A percentile compares a stretch with the other conserved stretches of the same genome.
These are phyloP conservation scores for Hemichromis elongatus DNA, from an alignment of 2,113 vertebrate species.

Conservation along the genomic window DNA sequence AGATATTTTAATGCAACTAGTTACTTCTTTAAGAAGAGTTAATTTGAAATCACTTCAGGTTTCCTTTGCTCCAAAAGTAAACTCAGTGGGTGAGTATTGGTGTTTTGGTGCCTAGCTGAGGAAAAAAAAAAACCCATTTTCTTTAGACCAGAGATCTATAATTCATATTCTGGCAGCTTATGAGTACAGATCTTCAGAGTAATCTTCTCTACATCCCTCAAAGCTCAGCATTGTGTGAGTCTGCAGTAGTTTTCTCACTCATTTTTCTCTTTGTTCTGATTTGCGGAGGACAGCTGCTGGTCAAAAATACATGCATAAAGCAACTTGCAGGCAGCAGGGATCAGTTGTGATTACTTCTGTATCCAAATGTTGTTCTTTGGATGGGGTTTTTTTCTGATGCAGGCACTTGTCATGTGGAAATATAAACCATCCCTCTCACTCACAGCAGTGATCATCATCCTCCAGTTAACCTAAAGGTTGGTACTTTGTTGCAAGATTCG, in stretches of 20 bases:
- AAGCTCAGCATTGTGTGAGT: not conserved
- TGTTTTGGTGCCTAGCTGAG: not conserved
- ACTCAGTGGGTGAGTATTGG: not conserved
- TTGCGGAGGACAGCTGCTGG: not conserved
- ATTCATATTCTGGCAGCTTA: slow-evolving; percentile 7
- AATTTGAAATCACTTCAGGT: not conserved
- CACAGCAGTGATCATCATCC: not conserved
- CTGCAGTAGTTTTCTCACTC: not conserved
- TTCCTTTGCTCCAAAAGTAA: slow-evolving; percentile 5
- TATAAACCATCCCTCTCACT: not conserved
- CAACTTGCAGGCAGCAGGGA: not conserved
- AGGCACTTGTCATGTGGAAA: not conserved
- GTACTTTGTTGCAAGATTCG: not conserved
- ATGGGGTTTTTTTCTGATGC: not conserved
- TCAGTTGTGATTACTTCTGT: not conserved
- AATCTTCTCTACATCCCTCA: not conserved
- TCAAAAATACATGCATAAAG: not conserved
- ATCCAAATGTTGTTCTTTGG: not conserved
- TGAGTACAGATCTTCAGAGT: not conserved
- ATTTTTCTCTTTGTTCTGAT: not conserved
- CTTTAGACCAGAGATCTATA: not conserved
- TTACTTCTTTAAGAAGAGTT: not conserved
- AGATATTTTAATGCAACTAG: not conserved
- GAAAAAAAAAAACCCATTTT: not conserved
- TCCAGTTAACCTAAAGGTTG: not conserved